These are phyloP conservation scores for Myocastor coypus DNA, from an alignment of 2,113 vertebrate genomes.

Conservation along the genomic window DNA sequence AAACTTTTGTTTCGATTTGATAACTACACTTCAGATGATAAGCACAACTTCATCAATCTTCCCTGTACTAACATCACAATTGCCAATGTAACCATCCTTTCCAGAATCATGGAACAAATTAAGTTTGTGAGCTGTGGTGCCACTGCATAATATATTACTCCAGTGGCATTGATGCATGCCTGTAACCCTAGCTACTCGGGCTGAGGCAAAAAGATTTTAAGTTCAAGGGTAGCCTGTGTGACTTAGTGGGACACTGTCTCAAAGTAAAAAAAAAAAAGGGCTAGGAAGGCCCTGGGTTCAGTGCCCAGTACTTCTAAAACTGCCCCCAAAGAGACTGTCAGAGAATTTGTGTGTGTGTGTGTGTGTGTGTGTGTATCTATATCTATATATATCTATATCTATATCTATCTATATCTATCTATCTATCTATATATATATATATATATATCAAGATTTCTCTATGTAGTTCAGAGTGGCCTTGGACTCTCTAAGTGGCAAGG, in stretches of 20 bases:
- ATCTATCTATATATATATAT: no score
- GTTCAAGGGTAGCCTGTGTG: neutral
- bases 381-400: no score
- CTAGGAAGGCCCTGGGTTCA: neutral
- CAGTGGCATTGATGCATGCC: neutral
- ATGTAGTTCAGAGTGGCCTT: neutral
- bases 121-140: neutral
- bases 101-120: neutral
- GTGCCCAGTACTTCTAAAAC: neutral
- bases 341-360: no score
- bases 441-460: neutral
- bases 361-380: no score
- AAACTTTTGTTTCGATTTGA: neutral
- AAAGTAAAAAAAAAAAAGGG: neutral
- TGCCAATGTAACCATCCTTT: neutral
- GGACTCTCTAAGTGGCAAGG: neutral
- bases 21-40: neutral
- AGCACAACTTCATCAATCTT: neutral
- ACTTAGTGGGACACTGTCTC: neutral
- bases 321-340: neutral
- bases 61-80: neutral
- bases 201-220: neutral
- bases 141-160: neutral
- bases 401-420: no score
- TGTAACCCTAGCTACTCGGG: neutral